Percentiles rank a stretch among this genome's conserved stretches.
phyloP scores from a whole-genome alignment of 2,888 invertebrate species.

The Venustoraphidia nigricollis region DNA sequence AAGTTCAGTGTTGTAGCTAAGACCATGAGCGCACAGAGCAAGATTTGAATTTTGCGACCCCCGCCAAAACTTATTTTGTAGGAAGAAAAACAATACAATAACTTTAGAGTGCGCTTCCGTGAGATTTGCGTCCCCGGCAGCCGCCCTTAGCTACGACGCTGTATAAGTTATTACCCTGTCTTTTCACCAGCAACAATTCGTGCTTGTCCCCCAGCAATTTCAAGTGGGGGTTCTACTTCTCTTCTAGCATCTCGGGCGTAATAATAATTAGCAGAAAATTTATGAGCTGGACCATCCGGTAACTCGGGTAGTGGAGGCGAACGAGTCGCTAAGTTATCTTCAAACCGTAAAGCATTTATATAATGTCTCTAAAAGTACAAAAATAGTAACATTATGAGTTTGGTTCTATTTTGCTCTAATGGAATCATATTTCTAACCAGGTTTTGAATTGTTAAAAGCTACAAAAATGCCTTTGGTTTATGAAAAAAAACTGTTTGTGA shows the following conservation, averaged over 20 bases:
- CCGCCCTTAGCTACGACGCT: no score
- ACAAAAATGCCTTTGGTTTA: no score
- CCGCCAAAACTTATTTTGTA: no score
- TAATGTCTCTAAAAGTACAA: conserved; percentile 36
- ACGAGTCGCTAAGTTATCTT: conserved; percentile 48
- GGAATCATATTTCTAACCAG: conserved; percentile 1
- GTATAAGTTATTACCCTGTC: background rate
- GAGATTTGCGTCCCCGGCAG: no score
- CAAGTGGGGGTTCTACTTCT: conserved; percentile 52
- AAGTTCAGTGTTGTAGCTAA: no score
- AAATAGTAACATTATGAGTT: background rate
- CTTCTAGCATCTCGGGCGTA: conserved; percentile 67
- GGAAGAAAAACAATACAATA: no score
- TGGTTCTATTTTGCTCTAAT: background rate
- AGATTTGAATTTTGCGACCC: no score
- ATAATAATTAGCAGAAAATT: conserved; percentile 72
- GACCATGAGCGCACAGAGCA: no score
- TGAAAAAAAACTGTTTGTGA: no score
- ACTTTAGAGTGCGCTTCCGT: no score
- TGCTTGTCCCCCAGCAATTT: conserved; percentile 30
- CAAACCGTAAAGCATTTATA: conserved; percentile 47
- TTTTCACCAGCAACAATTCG: conserved; percentile 25
- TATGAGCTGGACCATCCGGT: conserved; percentile 70
- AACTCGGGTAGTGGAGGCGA: conserved; percentile 68
- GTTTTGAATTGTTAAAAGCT: no score